A percentile compares a stretch with the other conserved stretches of the same genome.
These are phyloP conservation scores for Ptychadena robeensis DNA, from an alignment of 2,797 vertebrate genomes.

Conservation along the genomic window DNA sequence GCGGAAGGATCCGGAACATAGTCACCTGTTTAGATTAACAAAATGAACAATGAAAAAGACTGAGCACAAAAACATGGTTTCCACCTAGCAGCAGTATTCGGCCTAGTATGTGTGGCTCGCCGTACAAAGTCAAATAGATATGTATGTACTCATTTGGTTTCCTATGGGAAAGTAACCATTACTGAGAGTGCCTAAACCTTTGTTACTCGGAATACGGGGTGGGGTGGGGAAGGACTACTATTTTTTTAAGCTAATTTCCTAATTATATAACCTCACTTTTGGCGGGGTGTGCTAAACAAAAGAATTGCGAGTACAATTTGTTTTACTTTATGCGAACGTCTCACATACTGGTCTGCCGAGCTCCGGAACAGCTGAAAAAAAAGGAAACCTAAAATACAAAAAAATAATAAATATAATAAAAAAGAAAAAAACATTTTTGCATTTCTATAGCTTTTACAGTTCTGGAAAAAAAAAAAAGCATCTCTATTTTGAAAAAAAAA, in stretches of 20 bases:
- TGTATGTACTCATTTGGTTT: constrained; percentile 34
- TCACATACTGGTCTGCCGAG: constrained; percentile 46
- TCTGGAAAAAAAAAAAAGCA: constrained; percentile 66
- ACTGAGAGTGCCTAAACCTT: constrained; percentile 44
- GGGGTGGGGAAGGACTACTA: constrained; percentile 33
- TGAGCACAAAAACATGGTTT: constrained; percentile 69
- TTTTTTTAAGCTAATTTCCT: constrained; percentile 40
- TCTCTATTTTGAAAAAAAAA: constrained; percentile 78
- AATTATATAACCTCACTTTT: constrained; percentile 38
- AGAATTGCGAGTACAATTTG: constrained; percentile 47
- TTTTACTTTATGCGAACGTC: constrained; percentile 45
- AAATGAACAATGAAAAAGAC: constrained; percentile 64
- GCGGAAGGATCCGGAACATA: constrained; percentile 61
- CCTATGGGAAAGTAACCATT: constrained; percentile 13
- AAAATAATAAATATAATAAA: constrained; percentile 24
- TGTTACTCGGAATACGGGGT: constrained; percentile 11
- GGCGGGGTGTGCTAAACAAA: constrained; percentile 13
- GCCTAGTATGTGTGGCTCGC: constrained; percentile 29
- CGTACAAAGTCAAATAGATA: constrained; percentile 47
- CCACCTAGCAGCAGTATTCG: constrained; percentile 57
- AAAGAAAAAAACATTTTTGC: constrained; percentile 66
- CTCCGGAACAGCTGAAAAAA: constrained; percentile 14
- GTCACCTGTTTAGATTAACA: constrained; percentile 70
- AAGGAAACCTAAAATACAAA: constrained; percentile 40
- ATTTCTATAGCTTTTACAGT: constrained; percentile 75